Base-by-base conservation (phyloP, 2,113 vertebrate genomes). In the Passer domesticus region DNA sequence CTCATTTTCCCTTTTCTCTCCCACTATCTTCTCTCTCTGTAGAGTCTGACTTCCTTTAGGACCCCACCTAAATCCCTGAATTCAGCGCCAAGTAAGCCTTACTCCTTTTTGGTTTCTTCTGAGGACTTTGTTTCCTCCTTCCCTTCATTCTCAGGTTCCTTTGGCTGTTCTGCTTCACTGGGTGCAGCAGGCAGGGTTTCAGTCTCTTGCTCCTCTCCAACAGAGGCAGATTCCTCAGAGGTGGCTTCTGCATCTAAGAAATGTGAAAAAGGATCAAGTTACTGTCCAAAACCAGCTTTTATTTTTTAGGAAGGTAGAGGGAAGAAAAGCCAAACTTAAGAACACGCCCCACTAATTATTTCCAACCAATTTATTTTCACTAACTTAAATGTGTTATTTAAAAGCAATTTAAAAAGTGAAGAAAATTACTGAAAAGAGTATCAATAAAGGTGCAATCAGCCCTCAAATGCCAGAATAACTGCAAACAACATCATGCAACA, bases 91-190 rank as follows among this genome's bases (percentile, higher is more conserved):
- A 50, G 41, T 17, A 12, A 39, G 50, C 88, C 98, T 99, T 98
- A 99, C 99, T 98, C 98, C 97, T 99, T 99, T 96, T 98, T 98
- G 94, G 97, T 97, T 53, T 98, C 96, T 67, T 98, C 98, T 24
- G 98, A 95, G 56, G 96, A 46, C 74, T 98, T 98, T 19, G 98
- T 98, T 80, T 98, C 98, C 17, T 74, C 98, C 30, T 98, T 98
- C 67, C 90, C 98, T 80, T 97, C 98, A 18, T 53, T 96, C 67
- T 98, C 98, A 20, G 97, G 94, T 31, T 97, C 96, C 66, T 97
- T 98, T 11, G 98, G 97, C 10, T 97, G 98, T 87, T 98, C 98
- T 10, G 95, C 92, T 82, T 98, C 98, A 43, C 83, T 85, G 7
- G 98, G 91, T 18, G 98, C 97, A 9, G 98, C 97, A 15, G 98